Evolutionary conservation across 2,113 vertebrate species (phyloP).

Genomic region (Percina caprodes): DNA sequence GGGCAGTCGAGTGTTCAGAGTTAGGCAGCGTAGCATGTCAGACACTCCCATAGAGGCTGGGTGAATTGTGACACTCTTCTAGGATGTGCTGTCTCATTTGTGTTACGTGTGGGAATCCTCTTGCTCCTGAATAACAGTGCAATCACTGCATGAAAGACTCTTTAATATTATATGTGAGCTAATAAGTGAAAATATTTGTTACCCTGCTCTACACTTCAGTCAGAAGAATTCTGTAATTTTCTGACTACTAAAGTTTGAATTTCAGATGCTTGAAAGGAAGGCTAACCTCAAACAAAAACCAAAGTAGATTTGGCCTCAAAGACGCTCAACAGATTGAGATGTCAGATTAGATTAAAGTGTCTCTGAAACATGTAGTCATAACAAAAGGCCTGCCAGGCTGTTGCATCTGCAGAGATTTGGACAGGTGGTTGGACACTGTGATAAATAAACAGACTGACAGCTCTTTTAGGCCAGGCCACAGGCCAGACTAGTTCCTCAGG

Average conservation of each 20-base stretch:
- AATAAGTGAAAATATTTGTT: constrained; percentile 29
- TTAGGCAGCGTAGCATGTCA: constrained; percentile 76
- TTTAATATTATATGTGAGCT: constrained; percentile 9
- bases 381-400: constrained; percentile 72
- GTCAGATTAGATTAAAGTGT: constrained; percentile 76
- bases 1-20: constrained; percentile 57
- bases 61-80: constrained; percentile 61
- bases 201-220: constrained; percentile 6
- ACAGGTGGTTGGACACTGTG: constrained; percentile 61
- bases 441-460: constrained; percentile 58
- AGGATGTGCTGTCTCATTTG: constrained; percentile 64
- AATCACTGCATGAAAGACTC: neutral
- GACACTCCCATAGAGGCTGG: constrained; percentile 64
- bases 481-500: constrained; percentile 53
- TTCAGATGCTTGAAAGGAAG: constrained; percentile 48
- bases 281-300: constrained; percentile 61
- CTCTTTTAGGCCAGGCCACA: constrained; percentile 46
- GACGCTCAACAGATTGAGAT: constrained; percentile 77
- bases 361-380: constrained; percentile 75
- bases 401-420: constrained; percentile 70
- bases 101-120: constrained; percentile 63
- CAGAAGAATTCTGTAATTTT: constrained; percentile 32
- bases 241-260: neutral
- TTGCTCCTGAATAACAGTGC: constrained; percentile 15
- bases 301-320: constrained; percentile 72